These are phyloP conservation scores for Craterocephalus amniculus DNA, from an alignment of 2,797 vertebrate species.

Conservation along the genomic window DNA sequence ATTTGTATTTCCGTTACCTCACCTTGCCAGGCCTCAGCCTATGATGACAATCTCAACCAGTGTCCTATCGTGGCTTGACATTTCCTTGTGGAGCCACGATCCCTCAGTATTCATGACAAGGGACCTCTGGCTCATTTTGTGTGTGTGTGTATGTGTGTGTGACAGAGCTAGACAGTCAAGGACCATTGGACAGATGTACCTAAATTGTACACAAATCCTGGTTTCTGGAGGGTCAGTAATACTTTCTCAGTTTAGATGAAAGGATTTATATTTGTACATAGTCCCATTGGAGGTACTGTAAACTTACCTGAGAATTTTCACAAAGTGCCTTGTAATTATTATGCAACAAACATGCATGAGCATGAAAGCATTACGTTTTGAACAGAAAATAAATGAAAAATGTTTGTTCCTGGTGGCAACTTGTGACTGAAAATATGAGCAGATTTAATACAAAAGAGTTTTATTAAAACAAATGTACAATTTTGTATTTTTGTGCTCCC, in stretches of 20 bases:
- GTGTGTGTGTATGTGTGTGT: slow-evolving; percentile 9
- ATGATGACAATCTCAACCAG: slow-evolving; percentile 74
- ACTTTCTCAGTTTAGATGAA: slow-evolving; percentile 40
- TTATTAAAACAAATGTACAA: slow-evolving; percentile 61
- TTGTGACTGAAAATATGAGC: slow-evolving; percentile 42
- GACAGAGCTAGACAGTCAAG: slow-evolving; percentile 15
- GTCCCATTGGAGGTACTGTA: slow-evolving; percentile 68
- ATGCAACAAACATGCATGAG: slow-evolving; percentile 63
- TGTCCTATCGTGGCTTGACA: slow-evolving; percentile 52
- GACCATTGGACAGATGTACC: slow-evolving; percentile 43
- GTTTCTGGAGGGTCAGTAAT: slow-evolving; percentile 39
- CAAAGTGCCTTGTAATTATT: slow-evolving; percentile 75
- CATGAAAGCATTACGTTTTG: slow-evolving; percentile 64
- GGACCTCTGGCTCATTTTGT: slow-evolving; percentile 20
- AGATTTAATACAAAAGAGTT: slow-evolving; percentile 8
- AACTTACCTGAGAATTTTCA: slow-evolving; percentile 66
- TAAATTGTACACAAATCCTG: slow-evolving; percentile 34
- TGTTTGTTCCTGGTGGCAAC: slow-evolving; percentile 29
- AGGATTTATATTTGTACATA: slow-evolving; percentile 66
- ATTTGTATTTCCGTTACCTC: slow-evolving; percentile 70
- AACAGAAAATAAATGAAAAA: slow-evolving; percentile 58
- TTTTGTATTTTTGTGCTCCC: slow-evolving; percentile 24
- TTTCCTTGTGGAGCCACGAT: slow-evolving; percentile 48
- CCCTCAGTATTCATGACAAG: slow-evolving; percentile 57
- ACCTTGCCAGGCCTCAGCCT: slow-evolving; percentile 63